phyloP scores from a whole-genome alignment of 2,113 vertebrate genomes.

The Calyptommatus sinebrachiatus region DNA sequence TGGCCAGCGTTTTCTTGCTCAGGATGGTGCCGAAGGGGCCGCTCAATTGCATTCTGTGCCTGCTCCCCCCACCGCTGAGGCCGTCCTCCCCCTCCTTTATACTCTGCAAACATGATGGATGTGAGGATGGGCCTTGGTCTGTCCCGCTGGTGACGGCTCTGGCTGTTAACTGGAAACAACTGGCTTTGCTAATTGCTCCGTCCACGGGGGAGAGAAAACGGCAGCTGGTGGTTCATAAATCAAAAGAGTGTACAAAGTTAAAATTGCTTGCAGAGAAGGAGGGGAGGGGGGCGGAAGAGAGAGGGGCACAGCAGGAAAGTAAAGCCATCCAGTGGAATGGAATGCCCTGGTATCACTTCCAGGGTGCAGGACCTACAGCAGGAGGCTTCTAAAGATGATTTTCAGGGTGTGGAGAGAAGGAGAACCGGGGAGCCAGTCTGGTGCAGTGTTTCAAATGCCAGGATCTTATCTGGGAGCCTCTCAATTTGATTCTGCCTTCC shows the following conservation, averaged over 20 bases:
- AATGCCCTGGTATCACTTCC: too few species aligned
- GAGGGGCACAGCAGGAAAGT: background rate
- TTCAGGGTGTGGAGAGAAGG: too few species aligned
- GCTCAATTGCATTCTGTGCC: accelerated
- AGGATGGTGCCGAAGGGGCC: background rate
- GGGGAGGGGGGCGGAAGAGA: background rate
- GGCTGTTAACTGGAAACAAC: conserved; percentile 21
- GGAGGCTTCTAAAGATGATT: background rate
- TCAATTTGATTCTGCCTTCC: too few species aligned
- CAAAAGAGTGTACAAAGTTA: background rate
- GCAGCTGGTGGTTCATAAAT: background rate
- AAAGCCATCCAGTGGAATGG: background rate
- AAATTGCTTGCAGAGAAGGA: conserved; percentile 10
- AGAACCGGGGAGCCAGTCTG: too few species aligned
- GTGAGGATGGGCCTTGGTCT: background rate
- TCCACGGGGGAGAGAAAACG: background rate
- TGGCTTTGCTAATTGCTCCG: conserved; percentile 16
- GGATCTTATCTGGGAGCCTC: too few species aligned
- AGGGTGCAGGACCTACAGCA: too few species aligned
- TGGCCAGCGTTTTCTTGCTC: background rate
- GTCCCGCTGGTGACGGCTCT: background rate
- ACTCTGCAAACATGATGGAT: background rate
- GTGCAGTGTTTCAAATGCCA: too few species aligned
- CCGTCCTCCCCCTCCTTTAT: background rate
- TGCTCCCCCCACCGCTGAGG: accelerated